These are phyloP conservation scores for Gambusia yucatana DNA, from an alignment of 2,797 vertebrate genomes.

Conservation along the genomic window DNA sequence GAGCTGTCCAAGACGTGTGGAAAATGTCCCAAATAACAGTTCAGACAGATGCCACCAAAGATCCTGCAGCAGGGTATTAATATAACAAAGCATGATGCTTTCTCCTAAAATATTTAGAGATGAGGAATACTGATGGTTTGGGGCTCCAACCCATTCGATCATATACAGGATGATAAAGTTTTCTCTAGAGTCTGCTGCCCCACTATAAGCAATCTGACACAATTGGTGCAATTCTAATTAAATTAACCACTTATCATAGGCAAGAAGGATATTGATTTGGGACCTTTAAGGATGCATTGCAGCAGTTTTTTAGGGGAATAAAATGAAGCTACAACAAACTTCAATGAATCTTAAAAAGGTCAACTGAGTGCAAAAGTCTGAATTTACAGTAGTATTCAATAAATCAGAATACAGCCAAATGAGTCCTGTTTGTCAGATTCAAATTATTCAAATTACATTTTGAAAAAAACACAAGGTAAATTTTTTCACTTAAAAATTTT, in stretches of 20 bases:
- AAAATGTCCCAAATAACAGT: neutral
- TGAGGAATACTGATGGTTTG: neutral
- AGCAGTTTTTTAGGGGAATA: neutral
- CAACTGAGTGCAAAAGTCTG: neutral
- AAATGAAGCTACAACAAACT: neutral
- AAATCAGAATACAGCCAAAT: neutral
- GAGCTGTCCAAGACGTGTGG: neutral
- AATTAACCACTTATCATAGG: neutral
- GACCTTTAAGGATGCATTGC: neutral
- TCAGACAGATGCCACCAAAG: neutral
- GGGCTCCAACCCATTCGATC: neutral
- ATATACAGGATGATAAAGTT: neutral
- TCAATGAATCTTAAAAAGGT: neutral
- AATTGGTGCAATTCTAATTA: neutral
- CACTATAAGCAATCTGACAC: neutral
- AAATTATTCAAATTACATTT: neutral
- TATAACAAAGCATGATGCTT: slow-evolving; percentile 3
- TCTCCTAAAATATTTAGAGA: slow-evolving; percentile 1
- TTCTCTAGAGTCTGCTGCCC: neutral
- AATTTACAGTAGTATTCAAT: neutral
- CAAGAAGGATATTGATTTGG: neutral
- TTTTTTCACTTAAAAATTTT: too few relatives aligned
- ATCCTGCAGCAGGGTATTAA: neutral
- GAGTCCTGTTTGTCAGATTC: neutral
- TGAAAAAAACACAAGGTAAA: too few relatives aligned